These are phyloP conservation scores for Paedocypris micromegethes DNA, from an alignment of 2,797 vertebrate genomes.

Conservation along the genomic window DNA sequence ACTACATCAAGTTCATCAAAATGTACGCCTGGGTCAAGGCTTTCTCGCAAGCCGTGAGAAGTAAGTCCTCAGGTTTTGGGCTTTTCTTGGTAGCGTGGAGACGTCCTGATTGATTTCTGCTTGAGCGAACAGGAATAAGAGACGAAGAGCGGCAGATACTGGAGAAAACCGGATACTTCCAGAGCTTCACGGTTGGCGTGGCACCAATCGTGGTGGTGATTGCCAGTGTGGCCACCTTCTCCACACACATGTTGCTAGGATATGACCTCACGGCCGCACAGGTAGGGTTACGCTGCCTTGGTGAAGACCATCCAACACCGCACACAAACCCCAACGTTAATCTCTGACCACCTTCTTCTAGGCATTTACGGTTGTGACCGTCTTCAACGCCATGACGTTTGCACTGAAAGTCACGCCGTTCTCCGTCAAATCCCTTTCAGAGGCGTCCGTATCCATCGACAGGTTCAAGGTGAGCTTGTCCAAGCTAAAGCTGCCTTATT, in stretches of 20 bases:
- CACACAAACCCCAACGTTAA: neutral
- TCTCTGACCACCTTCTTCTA: slow-evolving; percentile 45
- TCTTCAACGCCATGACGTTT: slow-evolving; percentile 95
- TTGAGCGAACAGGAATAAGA: slow-evolving; percentile 70
- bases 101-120: neutral
- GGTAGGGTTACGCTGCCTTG: slow-evolving; percentile 57
- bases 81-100: neutral
- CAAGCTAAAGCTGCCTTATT: too few species aligned
- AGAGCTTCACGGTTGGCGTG: slow-evolving; percentile 88
- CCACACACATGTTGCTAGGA: slow-evolving; percentile 85
- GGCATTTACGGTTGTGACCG: slow-evolving; percentile 92
- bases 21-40: slow-evolving; percentile 95
- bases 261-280: slow-evolving; percentile 87
- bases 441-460: slow-evolving; percentile 83
- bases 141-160: slow-evolving; percentile 79
- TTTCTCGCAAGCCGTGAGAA: slow-evolving; percentile 80
- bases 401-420: slow-evolving; percentile 91
- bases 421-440: slow-evolving; percentile 88
- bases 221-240: slow-evolving; percentile 88
- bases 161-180: slow-evolving; percentile 84
- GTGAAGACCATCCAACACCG: neutral
- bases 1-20: slow-evolving; percentile 91
- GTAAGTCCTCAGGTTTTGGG: slow-evolving; percentile 63
- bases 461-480: slow-evolving; percentile 80
- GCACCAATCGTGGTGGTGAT: slow-evolving; percentile 89